These are phyloP conservation scores for Polypterus senegalus DNA, from an alignment of 2,113 vertebrate genomes.

Conservation along the genomic window DNA sequence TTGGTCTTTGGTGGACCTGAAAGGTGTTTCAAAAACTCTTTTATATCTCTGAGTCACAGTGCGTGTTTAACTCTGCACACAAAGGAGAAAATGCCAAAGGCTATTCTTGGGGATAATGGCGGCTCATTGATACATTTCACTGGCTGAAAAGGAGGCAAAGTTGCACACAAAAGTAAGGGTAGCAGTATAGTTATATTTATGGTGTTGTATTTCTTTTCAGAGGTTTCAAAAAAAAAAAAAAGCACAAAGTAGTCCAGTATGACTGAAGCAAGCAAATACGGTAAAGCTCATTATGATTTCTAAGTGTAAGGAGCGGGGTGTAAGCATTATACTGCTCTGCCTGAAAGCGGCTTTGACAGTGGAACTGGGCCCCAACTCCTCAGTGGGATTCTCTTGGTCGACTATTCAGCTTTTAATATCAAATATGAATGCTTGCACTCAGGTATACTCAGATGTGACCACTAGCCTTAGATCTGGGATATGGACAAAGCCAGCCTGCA, in stretches of 20 bases:
- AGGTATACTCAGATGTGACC: no score
- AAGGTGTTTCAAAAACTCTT: conserved; percentile 9
- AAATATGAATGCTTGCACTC: no score
- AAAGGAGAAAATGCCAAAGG: conserved; percentile 9
- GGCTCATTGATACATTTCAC: conserved; percentile 5
- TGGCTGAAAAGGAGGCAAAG: conserved; percentile 26
- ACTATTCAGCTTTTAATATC: no score
- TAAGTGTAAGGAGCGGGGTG: no score
- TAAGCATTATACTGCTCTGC: no score
- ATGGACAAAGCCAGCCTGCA: no score
- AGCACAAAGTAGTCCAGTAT: conserved; percentile 18
- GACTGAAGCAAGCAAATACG: conserved; percentile 33
- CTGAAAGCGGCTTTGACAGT: no score
- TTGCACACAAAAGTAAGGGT: conserved; percentile 14
- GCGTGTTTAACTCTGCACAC: conserved; percentile 4
- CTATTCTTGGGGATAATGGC: conserved; percentile 8
- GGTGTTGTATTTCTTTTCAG: conserved; percentile 31
- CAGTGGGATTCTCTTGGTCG: no score
- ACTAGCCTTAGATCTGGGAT: no score
- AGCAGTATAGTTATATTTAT: conserved; percentile 16
- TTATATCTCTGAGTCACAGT: conserved; percentile 10
- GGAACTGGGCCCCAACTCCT: no score
- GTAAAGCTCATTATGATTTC: background rate
- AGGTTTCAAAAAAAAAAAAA: conserved; percentile 20
- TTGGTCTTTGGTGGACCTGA: background rate